These are phyloP conservation scores for Natator depressus DNA, from an alignment of 2,113 vertebrate genomes.

Conservation along the genomic window DNA sequence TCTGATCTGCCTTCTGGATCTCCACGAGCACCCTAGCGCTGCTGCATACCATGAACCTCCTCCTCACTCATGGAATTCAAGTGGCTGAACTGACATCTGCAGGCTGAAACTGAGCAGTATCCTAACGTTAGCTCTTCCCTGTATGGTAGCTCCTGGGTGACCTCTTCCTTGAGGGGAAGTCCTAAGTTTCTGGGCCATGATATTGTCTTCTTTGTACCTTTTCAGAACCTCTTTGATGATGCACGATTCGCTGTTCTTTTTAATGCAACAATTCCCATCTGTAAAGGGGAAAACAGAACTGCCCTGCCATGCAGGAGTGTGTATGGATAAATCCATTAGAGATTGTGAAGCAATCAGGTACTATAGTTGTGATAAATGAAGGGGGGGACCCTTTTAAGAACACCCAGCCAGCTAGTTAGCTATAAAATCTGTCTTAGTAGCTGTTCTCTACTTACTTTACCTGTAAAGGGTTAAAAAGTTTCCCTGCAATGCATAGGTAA, in stretches of 20 bases:
- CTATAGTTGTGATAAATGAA: neutral
- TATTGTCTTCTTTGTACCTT: neutral
- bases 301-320: neutral
- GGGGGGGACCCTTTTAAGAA: too few species aligned
- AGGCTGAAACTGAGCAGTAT: neutral
- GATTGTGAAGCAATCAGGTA: neutral
- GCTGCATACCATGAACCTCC: neutral
- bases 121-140: rapidly evolving
- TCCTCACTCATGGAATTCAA: neutral
- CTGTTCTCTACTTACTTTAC: too few species aligned
- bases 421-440: too few species aligned
- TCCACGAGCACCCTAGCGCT: neutral
- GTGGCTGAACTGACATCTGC: neutral
- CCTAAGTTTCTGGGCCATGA: slow-evolving; percentile 9
- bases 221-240: neutral
- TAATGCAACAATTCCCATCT: neutral
- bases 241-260: neutral
- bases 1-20: neutral
- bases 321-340: neutral
- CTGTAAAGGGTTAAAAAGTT: too few species aligned
- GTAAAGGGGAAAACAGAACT: neutral
- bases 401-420: too few species aligned
- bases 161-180: neutral
- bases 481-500: too few species aligned
- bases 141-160: neutral